Conservation (phyloP, 2,888 invertebrate genomes). For the Digitonthophagus gazella region DNA sequence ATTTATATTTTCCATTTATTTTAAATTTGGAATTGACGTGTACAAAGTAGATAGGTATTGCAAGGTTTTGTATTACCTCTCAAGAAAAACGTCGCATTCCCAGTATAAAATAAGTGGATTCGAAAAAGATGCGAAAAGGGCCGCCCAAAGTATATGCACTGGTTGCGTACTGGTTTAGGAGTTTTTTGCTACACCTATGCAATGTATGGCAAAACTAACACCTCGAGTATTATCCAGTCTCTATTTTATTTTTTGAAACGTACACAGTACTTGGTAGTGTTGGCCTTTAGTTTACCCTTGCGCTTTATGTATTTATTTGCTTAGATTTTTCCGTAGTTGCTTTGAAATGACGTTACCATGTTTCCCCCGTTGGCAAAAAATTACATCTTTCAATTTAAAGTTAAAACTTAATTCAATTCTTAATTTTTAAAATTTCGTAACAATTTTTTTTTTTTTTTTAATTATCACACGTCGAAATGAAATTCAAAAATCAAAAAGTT, state of each 20-base stretch:
- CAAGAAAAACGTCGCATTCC: neutral
- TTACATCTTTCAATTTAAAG: neutral
- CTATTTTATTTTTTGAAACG: slow-evolving; percentile 40
- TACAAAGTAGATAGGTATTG: slow-evolving; percentile 15
- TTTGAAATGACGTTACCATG: slow-evolving; percentile 31
- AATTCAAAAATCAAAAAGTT: neutral
- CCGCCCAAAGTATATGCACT: slow-evolving; percentile 27
- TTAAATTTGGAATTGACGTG: neutral
- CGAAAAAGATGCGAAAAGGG: neutral
- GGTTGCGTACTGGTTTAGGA: slow-evolving; percentile 29
- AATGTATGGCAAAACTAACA: slow-evolving; percentile 49
- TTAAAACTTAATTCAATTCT: too few relatives aligned
- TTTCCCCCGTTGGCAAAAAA: slow-evolving; percentile 35
- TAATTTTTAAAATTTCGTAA: neutral
- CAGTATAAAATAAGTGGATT: neutral
- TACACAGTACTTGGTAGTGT: slow-evolving; percentile 33
- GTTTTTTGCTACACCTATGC: slow-evolving; percentile 36
- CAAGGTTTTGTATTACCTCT: slow-evolving; percentile 24
- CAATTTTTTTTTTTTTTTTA: slow-evolving; percentile 1
- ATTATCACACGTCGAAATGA: too few relatives aligned
- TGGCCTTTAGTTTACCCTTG: slow-evolving; percentile 42
- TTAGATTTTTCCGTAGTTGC: slow-evolving; percentile 29
- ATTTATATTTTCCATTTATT: too few relatives aligned
- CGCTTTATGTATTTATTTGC: slow-evolving; percentile 35
- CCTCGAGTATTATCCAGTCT: slow-evolving; percentile 49